These are phyloP conservation scores for Heterohyrax brucei DNA, from an alignment of 2,797 vertebrate species.

Conservation along the genomic window DNA sequence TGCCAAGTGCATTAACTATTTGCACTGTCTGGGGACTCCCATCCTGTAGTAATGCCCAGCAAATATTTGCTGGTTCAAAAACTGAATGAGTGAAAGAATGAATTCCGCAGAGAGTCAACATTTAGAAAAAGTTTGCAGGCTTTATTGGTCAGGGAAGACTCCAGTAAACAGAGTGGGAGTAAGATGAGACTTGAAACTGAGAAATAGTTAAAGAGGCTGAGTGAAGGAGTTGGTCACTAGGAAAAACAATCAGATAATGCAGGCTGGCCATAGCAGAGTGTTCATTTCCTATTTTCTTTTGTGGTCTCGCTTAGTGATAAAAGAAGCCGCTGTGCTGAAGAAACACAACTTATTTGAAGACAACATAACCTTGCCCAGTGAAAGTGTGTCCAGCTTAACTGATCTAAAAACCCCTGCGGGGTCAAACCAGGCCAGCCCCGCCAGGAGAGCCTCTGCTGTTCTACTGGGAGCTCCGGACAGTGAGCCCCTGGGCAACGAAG, in stretches of 20 bases:
- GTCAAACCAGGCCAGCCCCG: slow-evolving; percentile 92
- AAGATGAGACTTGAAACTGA: background rate
- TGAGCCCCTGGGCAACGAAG: slow-evolving; percentile 80
- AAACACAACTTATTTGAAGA: slow-evolving; percentile 96
- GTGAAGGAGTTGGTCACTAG: background rate
- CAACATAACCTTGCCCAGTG: slow-evolving; percentile 91
- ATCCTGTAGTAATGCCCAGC: background rate
- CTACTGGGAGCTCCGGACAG: background rate
- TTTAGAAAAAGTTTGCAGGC: background rate
- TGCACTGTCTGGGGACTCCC: background rate
- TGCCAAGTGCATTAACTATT: background rate
- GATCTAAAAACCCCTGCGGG: slow-evolving; percentile 90
- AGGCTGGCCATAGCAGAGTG: background rate
- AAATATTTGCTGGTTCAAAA: background rate
- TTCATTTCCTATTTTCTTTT: slow-evolving; percentile 18
- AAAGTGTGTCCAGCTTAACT: slow-evolving; percentile 93
- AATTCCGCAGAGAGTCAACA: background rate
- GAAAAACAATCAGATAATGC: slow-evolving; percentile 20
- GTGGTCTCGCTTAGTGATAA: slow-evolving; percentile 92
- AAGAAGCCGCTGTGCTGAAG: slow-evolving; percentile 94
- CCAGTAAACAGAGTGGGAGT: background rate
- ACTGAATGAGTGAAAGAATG: background rate
- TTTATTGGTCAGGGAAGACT: background rate
- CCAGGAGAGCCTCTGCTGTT: slow-evolving; percentile 62
- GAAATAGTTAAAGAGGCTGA: background rate